These are phyloP conservation scores for Girardinus metallicus DNA, from an alignment of 2,797 vertebrate species.

Conservation along the genomic window DNA sequence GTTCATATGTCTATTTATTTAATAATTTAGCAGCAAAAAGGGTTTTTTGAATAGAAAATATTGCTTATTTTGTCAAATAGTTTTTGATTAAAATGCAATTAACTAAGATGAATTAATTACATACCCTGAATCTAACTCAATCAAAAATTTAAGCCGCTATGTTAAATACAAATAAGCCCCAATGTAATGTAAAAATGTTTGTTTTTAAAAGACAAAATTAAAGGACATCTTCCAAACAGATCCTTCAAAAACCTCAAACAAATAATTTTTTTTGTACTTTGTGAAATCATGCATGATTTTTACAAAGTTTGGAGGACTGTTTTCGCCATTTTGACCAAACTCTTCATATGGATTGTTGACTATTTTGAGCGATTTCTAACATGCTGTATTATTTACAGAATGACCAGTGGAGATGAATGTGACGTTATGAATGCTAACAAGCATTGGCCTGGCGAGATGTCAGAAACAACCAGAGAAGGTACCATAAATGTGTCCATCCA, in stretches of 20 bases:
- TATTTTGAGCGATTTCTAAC: slow-evolving; percentile 24
- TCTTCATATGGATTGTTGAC: slow-evolving; percentile 9
- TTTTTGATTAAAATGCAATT: no score
- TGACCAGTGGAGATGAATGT: slow-evolving; percentile 30
- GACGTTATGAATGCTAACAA: slow-evolving; percentile 69
- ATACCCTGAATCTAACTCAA: no score
- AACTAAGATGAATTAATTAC: no score
- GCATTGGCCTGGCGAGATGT: slow-evolving; percentile 46
- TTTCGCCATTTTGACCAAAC: background rate
- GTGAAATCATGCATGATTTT: background rate
- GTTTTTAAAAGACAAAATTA: background rate
- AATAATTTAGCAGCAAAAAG: no score
- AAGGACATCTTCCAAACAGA: background rate
- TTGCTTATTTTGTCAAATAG: no score
- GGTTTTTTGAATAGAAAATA: no score
- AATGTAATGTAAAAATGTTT: no score
- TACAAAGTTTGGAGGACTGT: background rate
- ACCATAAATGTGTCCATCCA: slow-evolving; percentile 29
- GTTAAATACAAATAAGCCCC: no score
- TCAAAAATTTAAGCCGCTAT: no score
- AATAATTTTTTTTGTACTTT: background rate
- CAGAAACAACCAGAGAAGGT: slow-evolving; percentile 23
- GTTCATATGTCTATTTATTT: no score
- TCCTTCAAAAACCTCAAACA: background rate
- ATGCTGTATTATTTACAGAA: slow-evolving; percentile 32